A percentile compares a stretch with the other conserved stretches of the same genome.
phyloP scores from a whole-genome alignment of 1,140 invertebrate genomes.

The Vanessa atalanta region DNA sequence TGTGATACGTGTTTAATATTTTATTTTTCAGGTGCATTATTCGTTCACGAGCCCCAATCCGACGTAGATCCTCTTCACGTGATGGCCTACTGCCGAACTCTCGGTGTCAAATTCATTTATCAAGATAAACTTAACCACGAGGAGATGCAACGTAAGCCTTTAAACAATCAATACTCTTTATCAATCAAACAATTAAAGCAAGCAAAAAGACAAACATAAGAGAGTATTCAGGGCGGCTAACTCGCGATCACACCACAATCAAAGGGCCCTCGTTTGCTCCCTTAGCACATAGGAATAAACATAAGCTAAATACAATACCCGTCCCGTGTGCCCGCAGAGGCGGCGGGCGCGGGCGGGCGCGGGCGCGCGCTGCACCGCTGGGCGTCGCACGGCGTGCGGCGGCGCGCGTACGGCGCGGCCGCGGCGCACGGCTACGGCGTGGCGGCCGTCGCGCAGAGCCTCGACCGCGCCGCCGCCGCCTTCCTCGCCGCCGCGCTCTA shows the following conservation, averaged over 20 bases:
- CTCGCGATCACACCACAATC: too few species aligned
- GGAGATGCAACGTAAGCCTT: constrained; percentile 55
- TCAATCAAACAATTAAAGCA: too few species aligned
- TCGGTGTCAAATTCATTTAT: constrained; percentile 77
- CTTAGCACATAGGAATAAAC: too few species aligned
- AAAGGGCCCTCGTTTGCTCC: too few species aligned
- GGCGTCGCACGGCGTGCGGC: constrained; percentile 82
- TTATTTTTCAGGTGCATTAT: constrained; percentile 68
- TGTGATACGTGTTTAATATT: background rate
- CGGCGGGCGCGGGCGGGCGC: background rate
- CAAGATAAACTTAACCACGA: constrained; percentile 75
- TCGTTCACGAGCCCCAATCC: constrained; percentile 69
- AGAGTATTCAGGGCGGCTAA: too few species aligned
- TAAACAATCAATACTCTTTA: background rate
- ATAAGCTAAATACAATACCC: too few species aligned
- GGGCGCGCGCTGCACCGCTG: constrained; percentile 51
- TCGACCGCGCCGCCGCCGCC: constrained; percentile 92
- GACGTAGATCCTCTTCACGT: constrained; percentile 75
- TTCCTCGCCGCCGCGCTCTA: constrained; percentile 93
- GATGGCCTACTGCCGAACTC: constrained; percentile 77
- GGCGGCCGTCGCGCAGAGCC: constrained; percentile 91
- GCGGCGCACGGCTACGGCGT: constrained; percentile 91
- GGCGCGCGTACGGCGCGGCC: constrained; percentile 88
- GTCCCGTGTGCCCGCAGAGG: too few species aligned
- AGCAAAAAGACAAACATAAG: too few species aligned